Conservation (phyloP, 2,113 vertebrate species). For the Bubo blakistoni region DNA sequence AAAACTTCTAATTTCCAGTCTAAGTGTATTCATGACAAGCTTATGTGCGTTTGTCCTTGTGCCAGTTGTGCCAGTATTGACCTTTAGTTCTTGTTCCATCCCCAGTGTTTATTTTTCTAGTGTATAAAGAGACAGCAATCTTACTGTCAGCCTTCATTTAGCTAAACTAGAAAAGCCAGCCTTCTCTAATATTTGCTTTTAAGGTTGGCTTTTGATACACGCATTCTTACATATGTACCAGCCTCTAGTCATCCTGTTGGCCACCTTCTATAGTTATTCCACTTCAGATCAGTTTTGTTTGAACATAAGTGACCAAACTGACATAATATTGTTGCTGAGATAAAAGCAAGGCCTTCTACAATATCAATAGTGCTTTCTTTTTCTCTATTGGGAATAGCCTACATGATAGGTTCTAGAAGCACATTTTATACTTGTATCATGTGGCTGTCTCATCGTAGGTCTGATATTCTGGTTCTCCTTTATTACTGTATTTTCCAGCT, state of each 20-base stretch:
- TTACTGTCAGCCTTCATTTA: slow-evolving; percentile 36
- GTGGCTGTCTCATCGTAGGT: neutral
- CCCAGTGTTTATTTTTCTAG: slow-evolving; percentile 13
- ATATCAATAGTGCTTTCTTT: neutral
- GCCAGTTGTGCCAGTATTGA: neutral
- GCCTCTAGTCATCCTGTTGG: neutral
- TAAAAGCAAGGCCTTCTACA: slow-evolving; percentile 18
- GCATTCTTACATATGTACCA: neutral
- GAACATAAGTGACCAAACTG: neutral
- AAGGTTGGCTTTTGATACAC: neutral
- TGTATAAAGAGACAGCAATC: neutral
- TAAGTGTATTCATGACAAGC: neutral
- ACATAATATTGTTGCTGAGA: neutral
- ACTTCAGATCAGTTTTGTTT: neutral
- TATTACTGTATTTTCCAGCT: neutral
- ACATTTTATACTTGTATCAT: neutral
- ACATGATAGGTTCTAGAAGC: neutral
- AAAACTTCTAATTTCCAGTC: neutral
- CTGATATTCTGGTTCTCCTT: neutral
- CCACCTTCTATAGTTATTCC: neutral
- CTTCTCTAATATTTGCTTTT: neutral
- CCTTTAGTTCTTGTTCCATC: neutral
- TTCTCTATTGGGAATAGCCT: neutral
- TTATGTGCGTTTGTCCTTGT: neutral
- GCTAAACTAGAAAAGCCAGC: neutral